Base-by-base conservation (phyloP, 35 echinoderm and acorn worm species). In the Ophioderma brevispina region DNA sequence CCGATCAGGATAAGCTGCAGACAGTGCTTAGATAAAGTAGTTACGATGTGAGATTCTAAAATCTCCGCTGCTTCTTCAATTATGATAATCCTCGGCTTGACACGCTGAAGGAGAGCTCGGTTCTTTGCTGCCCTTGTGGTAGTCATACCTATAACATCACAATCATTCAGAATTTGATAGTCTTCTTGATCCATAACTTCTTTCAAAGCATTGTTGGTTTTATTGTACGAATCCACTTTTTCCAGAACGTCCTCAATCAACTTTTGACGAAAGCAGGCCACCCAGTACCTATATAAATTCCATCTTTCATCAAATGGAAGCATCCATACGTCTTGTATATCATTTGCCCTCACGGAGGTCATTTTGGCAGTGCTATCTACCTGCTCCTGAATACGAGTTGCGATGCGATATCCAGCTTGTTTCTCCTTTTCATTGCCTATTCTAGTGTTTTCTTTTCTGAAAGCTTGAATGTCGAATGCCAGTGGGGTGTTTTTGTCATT, bases 41-140 rank as follows among this genome's bases (percentile, higher is more conserved):
- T 84, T 13, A 97, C 84, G 30, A 97, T 92, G 35, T 97, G 95
- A 37, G 95, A 92, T 80, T 97, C 95, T 78, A 97, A 38, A 0
- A 97, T 88, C 80, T 97, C 95, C 39, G 95, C 95, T 31, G 95
- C 95, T 81, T 97, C 95, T 59, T 97, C 95, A 23, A 97, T 92
- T 1, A 97, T 82, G 32, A 94, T 75, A 18, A 97, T 97, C 76
- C 56, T 83, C 30, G 95, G 88, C 36, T 94, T 21, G 0, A 94
- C 76, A 10, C 91, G 93, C 64, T 84, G 81, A 32, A 94, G 82
- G 18, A 86, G 43, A 19, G 64, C 39, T 75, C 84, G 87, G 35
- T 64, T 35, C 31, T 63, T 75, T 0, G 93, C 86, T 50, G 96
- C 93, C n/a, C 79, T 85, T 38, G 96, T 92, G 40, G 97, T 99